Percentiles rank a stretch among this genome's conserved stretches.
Conservation (phyloP, 1,140 invertebrate genomes). For the Calephelis nemesis region DNA sequence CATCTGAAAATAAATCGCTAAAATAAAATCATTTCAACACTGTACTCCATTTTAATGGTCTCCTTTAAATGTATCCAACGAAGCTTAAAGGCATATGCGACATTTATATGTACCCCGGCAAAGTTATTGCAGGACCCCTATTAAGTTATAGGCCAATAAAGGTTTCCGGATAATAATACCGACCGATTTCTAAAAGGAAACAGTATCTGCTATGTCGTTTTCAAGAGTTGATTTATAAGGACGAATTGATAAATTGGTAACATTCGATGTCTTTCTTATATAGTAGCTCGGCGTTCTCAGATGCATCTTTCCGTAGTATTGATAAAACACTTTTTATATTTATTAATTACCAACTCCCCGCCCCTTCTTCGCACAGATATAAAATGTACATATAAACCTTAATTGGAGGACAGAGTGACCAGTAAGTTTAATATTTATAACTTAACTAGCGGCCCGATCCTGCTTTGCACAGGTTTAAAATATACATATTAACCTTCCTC, state of each 20-base stretch:
- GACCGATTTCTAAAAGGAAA: conserved; percentile 23
- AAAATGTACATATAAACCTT: too few relatives aligned
- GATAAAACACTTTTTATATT: too few relatives aligned
- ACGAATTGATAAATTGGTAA: conserved; percentile 8
- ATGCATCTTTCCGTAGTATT: background rate
- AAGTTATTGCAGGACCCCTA: conserved; percentile 26
- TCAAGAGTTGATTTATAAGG: conserved; percentile 16
- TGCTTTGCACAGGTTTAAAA: too few relatives aligned
- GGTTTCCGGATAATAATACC: conserved; percentile 31
- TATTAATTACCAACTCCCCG: too few relatives aligned
- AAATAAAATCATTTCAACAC: conserved; percentile 16
- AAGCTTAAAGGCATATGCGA: conserved; percentile 30
- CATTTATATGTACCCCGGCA: conserved; percentile 31
- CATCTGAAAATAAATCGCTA: background rate
- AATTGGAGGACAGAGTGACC: too few relatives aligned
- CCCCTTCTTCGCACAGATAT: too few relatives aligned
- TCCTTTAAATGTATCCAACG: conserved; percentile 23
- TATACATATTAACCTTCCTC: too few relatives aligned
- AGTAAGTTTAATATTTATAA: too few relatives aligned
- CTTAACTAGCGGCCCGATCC: too few relatives aligned
- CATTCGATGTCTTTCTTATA: background rate
- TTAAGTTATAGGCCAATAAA: conserved; percentile 34
- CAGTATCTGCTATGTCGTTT: conserved; percentile 16
- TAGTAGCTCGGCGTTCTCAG: background rate
- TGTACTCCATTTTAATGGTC: conserved; percentile 15